Evolutionary conservation across 2,797 vertebrate genomes (phyloP), one percentile per base, ranked within the genome.

Genomic region (Alexandromys oeconomus): DNA sequence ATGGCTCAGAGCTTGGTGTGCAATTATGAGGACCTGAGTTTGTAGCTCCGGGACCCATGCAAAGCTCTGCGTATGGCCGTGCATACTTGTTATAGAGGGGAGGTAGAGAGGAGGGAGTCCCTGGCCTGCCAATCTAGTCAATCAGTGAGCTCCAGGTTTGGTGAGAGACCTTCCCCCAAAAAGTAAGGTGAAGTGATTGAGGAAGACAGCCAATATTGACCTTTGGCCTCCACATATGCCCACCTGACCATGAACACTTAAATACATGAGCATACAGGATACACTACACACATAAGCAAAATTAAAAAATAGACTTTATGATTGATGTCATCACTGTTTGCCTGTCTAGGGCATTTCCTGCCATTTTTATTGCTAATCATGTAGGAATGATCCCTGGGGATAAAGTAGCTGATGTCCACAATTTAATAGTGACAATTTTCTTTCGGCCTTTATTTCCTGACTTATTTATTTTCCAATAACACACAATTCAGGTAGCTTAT

Each of bases 391-490:
- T 81, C 76, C 34, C 29, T 96, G 48, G 79, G 61, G n/a, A 48
- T 82, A 59, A 94, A 92, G 71, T 71, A 94, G 11, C 40, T 43
- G 73, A 91, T 94, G 31, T 54, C 67, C 17, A 31, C 93, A 90
- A 91, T 59, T 94, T 82, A 94, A 69, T 23, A 85, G 84, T 91
- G 85, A 79, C 67, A 96, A 34, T 23, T 46, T 96, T 63, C n/a
- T 40, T 74, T 93, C 78, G 77, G 29, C 61, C 61, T 54, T 92
- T n/a, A n/a, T 92, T 93, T 95, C n/a, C 8, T 23, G 59, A 69
- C 25, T 65, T 92, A 71, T 84, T 89, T 46, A 80, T 91, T 90
- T 95, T 94, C 87, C 43, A 43, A 74, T 17, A 73, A n/a, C n/a
- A 43, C 43, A 31, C 40, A 88, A 59, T 10, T 79, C 92, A 92